A percentile compares a stretch with the other conserved stretches of the same genome.
Evolutionary conservation across 1,140 invertebrate species (phyloP).

Genomic region (Aphelinus certus): DNA sequence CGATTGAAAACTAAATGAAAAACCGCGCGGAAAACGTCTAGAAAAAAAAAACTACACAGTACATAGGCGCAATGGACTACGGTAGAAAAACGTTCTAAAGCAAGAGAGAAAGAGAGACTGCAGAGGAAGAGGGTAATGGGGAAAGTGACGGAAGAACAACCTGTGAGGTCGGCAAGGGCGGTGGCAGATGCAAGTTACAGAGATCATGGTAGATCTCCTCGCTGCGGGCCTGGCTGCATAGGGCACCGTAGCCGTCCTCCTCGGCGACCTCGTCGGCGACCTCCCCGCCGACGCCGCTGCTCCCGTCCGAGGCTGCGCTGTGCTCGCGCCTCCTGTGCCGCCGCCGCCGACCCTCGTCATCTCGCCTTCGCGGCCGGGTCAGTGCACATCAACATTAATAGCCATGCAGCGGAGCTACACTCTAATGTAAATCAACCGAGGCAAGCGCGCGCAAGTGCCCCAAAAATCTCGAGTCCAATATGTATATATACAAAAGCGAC

Average conservation of each 20-base stretch:
- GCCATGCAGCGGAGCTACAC: slow-evolving; percentile 52
- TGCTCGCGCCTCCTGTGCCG: slow-evolving; percentile 59
- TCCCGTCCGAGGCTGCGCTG: slow-evolving; percentile 51
- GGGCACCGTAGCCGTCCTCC: slow-evolving; percentile 72
- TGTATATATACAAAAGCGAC: too few relatives aligned
- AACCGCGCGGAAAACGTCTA: too few relatives aligned
- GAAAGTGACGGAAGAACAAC: slow-evolving; percentile 54
- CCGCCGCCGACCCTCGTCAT: slow-evolving; percentile 60
- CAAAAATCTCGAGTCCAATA: too few relatives aligned
- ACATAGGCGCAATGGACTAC: too few relatives aligned
- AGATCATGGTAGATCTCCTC: slow-evolving; percentile 87
- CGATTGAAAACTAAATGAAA: too few relatives aligned
- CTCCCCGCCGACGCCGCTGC: slow-evolving; percentile 37
- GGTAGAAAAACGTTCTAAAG: not conserved
- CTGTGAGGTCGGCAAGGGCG: slow-evolving; percentile 60
- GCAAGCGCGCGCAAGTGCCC: too few relatives aligned
- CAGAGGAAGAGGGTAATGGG: slow-evolving; percentile 26
- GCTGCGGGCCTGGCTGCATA: slow-evolving; percentile 74
- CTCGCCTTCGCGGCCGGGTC: slow-evolving; percentile 50
- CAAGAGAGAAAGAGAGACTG: slow-evolving; percentile 26
- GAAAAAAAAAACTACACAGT: too few relatives aligned
- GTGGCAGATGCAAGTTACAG: slow-evolving; percentile 71
- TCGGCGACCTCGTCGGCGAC: slow-evolving; percentile 52
- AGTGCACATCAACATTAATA: slow-evolving; percentile 60
- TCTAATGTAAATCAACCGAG: too few relatives aligned